Conservation (phyloP, 2,888 invertebrate genomes). For the Allolobophora icterica region DNA sequence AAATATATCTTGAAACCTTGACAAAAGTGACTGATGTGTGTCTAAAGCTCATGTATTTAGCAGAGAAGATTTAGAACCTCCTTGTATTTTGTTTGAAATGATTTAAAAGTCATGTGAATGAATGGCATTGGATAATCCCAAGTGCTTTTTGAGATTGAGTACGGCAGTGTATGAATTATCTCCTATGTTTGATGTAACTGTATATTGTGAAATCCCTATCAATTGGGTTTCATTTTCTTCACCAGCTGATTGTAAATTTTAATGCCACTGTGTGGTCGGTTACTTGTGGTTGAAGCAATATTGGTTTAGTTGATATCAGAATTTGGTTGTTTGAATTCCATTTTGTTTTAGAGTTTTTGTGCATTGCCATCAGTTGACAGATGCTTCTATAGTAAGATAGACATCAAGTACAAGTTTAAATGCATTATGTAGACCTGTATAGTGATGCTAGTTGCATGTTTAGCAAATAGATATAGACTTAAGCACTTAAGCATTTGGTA, state of each 20-base stretch:
- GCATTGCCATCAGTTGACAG: not conserved
- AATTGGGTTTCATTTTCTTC: not conserved
- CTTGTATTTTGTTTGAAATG: not conserved
- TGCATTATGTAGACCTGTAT: no score
- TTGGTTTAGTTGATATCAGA: not conserved
- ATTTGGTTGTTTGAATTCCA: not conserved
- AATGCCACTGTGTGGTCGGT: not conserved
- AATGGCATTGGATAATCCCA: no score
- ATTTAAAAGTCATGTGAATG: no score
- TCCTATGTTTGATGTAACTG: not conserved
- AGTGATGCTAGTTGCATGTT: no score
- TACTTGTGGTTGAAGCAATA: slow-evolving; percentile 7
- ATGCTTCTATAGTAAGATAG: not conserved
- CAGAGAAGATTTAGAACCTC: not conserved
- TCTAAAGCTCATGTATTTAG: not conserved
- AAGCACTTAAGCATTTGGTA: no score
- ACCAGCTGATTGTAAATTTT: not conserved
- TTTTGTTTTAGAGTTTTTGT: not conserved
- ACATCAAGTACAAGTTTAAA: no score
- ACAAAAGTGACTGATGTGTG: not conserved
- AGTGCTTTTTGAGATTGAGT: not conserved
- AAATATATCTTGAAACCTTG: not conserved
- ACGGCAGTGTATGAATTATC: not conserved
- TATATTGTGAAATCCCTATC: not conserved
- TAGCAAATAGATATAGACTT: no score